These are phyloP conservation scores for Diachrysia chrysitis DNA, from an alignment of 2,888 invertebrate genomes.

Conservation along the genomic window DNA sequence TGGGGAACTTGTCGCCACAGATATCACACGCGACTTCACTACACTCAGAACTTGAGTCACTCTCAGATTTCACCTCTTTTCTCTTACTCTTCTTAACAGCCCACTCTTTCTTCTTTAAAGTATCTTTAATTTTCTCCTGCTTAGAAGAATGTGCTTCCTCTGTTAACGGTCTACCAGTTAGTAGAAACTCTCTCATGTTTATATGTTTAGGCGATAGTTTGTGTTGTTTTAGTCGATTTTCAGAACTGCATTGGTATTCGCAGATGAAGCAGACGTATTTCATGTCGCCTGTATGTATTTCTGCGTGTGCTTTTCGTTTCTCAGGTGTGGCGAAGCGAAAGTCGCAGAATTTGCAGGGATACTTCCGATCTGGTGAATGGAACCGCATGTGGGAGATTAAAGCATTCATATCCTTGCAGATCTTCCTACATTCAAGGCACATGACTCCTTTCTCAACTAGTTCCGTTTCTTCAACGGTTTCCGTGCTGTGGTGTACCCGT, in stretches of 20 bases:
- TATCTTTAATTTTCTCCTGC: slow-evolving; percentile 60
- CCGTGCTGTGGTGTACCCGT: slow-evolving; percentile 78
- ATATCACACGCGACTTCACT: slow-evolving; percentile 77
- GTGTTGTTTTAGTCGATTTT: slow-evolving; percentile 80
- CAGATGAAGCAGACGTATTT: slow-evolving; percentile 86
- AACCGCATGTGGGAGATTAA: slow-evolving; percentile 81
- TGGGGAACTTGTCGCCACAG: slow-evolving; percentile 80
- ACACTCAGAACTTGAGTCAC: slow-evolving; percentile 38
- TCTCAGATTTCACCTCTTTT: slow-evolving; percentile 60
- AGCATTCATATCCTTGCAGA: slow-evolving; percentile 80
- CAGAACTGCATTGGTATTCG: slow-evolving; percentile 84
- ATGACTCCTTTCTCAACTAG: slow-evolving; percentile 74
- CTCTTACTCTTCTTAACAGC: slow-evolving; percentile 67
- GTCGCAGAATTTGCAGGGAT: slow-evolving; percentile 84
- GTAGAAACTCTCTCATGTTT: slow-evolving; percentile 80
- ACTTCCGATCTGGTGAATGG: slow-evolving; percentile 81
- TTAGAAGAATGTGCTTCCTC: slow-evolving; percentile 70
- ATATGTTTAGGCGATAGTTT: slow-evolving; percentile 80
- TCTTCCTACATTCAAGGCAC: slow-evolving; percentile 83
- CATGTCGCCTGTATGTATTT: slow-evolving; percentile 85
- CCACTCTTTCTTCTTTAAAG: slow-evolving; percentile 65
- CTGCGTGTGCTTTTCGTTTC: slow-evolving; percentile 79
- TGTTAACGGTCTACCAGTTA: slow-evolving; percentile 74
- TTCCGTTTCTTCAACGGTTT: slow-evolving; percentile 69
- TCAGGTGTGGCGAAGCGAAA: slow-evolving; percentile 83